Conservation (phyloP, 1,140 invertebrate genomes). For the Nomia melanderi region DNA sequence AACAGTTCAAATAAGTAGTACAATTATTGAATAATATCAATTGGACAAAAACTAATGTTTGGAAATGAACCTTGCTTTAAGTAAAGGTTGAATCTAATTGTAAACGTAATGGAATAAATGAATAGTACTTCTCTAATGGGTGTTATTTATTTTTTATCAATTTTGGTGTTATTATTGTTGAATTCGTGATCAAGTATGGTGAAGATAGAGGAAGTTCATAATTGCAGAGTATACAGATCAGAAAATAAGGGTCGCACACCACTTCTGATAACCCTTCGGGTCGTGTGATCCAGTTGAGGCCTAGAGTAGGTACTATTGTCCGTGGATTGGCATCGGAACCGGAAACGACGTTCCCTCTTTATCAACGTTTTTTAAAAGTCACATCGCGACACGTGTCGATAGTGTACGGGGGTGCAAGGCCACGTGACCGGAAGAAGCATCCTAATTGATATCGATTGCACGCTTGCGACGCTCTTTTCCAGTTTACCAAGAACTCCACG, state of each 20-base stretch:
- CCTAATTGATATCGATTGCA: constrained; percentile 81
- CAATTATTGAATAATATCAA: too few species aligned
- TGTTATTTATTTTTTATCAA: background rate
- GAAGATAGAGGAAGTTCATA: too few species aligned
- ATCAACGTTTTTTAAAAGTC: constrained; percentile 61
- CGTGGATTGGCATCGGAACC: constrained; percentile 47
- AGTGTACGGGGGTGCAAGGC: constrained; percentile 69
- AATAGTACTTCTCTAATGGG: too few species aligned
- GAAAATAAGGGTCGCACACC: background rate
- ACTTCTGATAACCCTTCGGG: constrained; percentile 66
- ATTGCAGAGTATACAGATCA: background rate
- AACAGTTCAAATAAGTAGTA: too few species aligned
- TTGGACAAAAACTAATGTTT: too few species aligned
- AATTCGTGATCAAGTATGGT: too few species aligned
- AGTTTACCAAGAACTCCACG: background rate
- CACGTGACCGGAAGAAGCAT: constrained; percentile 80
- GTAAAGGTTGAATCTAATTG: too few species aligned
- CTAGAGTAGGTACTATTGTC: constrained; percentile 38
- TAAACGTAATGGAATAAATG: too few species aligned
- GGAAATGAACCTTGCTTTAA: too few species aligned
- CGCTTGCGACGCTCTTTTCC: constrained; percentile 42
- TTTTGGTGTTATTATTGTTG: too few species aligned
- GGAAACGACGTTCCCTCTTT: constrained; percentile 71
- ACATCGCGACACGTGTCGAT: constrained; percentile 72
- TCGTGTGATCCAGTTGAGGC: constrained; percentile 61